phyloP scores from a whole-genome alignment of 1,140 invertebrate species.

The Drosophila leontia region DNA sequence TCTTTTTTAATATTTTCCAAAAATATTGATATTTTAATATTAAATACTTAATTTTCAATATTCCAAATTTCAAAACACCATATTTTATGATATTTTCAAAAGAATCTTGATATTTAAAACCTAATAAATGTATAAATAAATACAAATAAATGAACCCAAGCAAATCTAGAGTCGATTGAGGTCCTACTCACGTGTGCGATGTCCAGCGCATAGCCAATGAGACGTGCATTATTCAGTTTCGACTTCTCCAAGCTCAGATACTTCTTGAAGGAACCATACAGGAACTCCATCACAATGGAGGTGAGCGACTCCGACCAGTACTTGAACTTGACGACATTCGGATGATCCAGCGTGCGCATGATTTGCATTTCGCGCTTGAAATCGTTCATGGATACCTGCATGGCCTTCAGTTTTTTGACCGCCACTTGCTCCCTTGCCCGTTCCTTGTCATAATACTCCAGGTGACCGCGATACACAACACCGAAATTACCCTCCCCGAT shows the following conservation, averaged over 20 bases:
- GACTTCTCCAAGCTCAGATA: slow-evolving; percentile 90
- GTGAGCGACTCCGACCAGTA: slow-evolving; percentile 92
- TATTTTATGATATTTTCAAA: too few species aligned
- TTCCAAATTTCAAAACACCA: too few species aligned
- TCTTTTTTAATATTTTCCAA: too few species aligned
- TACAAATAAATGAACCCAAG: too few species aligned
- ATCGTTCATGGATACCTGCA: slow-evolving; percentile 85
- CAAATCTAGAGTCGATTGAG: background rate
- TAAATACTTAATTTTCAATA: too few species aligned
- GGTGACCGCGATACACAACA: slow-evolving; percentile 62
- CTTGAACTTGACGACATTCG: slow-evolving; percentile 94
- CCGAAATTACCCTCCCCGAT: slow-evolving; percentile 80
- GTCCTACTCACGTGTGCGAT: slow-evolving; percentile 89
- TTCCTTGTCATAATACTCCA: slow-evolving; percentile 53
- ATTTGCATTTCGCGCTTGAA: slow-evolving; percentile 91
- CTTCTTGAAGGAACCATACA: slow-evolving; percentile 92
- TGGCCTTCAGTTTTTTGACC: slow-evolving; percentile 89
- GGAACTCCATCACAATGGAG: slow-evolving; percentile 94
- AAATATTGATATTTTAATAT: too few species aligned
- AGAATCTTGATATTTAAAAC: too few species aligned
- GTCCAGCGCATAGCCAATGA: slow-evolving; percentile 87
- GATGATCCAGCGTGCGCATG: slow-evolving; percentile 92
- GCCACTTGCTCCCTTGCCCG: slow-evolving; percentile 87
- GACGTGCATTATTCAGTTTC: slow-evolving; percentile 86
- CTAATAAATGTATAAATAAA: too few species aligned